These are phyloP conservation scores for Calonectris borealis DNA, from an alignment of 2,113 vertebrate species.

Conservation along the genomic window DNA sequence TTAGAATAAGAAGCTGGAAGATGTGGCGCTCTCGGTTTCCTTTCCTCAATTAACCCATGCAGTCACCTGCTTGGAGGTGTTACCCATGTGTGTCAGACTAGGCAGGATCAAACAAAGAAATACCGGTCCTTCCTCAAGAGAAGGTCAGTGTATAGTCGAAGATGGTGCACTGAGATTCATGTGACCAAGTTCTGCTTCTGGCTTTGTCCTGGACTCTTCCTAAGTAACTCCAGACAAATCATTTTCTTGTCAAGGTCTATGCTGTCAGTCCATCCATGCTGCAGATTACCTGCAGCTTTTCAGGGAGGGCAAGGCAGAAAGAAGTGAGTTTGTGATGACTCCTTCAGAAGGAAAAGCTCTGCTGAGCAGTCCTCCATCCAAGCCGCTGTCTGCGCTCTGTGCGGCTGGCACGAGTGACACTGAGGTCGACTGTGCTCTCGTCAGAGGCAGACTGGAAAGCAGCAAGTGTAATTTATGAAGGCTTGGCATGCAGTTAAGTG, in stretches of 20 bases:
- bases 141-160: background rate
- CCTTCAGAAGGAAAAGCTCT: background rate
- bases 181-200: background rate
- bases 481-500: constrained; percentile 51
- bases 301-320: background rate
- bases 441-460: constrained; percentile 35
- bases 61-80: background rate
- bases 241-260: background rate
- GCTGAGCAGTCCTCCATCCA: background rate
- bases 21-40: background rate
- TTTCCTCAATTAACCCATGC: background rate
- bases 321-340: background rate
- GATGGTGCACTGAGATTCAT: background rate
- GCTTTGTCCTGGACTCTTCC: background rate
- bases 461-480: constrained; percentile 66
- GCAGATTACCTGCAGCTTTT: background rate
- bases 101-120: background rate
- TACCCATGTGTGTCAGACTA: background rate
- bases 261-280: background rate
- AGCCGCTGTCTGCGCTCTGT: background rate
- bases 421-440: background rate
- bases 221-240: background rate
- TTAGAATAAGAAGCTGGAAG: background rate
- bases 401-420: background rate
- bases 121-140: background rate